Evolutionary conservation across 2,797 vertebrate genomes (phyloP).

Genomic region (Yasuhikotakia modesta): DNA sequence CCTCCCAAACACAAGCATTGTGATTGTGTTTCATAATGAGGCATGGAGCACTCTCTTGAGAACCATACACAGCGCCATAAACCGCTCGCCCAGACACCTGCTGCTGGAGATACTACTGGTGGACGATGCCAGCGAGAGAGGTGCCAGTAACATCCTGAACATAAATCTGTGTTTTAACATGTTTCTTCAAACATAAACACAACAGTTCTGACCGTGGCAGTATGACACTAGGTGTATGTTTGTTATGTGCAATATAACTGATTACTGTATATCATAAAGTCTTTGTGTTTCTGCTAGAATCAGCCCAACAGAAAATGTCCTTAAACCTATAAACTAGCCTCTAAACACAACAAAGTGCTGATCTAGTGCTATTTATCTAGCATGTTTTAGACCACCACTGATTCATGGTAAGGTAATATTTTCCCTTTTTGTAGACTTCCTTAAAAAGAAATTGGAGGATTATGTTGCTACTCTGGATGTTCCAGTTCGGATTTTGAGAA

Average conservation of each 20-base stretch:
- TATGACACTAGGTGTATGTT: no score
- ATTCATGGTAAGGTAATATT: neutral
- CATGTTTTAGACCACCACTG: neutral
- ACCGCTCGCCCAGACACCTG: slow-evolving; percentile 86
- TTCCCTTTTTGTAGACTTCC: slow-evolving; percentile 83
- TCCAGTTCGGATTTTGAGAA: slow-evolving; percentile 86
- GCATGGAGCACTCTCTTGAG: slow-evolving; percentile 96
- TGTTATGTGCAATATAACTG: no score
- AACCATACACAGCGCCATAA: slow-evolving; percentile 91
- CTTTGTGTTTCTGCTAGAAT: no score
- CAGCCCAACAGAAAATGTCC: no score
- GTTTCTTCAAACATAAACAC: no score
- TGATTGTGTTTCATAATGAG: slow-evolving; percentile 99
- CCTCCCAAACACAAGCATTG: slow-evolving; percentile 93
- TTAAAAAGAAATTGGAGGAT: slow-evolving; percentile 87
- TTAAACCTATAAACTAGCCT: no score
- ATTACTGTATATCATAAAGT: no score
- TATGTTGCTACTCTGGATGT: slow-evolving; percentile 86
- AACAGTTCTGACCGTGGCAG: no score
- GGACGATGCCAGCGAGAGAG: slow-evolving; percentile 96
- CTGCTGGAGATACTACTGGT: slow-evolving; percentile 90
- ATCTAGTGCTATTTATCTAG: no score
- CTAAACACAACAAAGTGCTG: no score
- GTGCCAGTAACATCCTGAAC: slow-evolving; percentile 64
- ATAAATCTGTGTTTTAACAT: no score